A percentile compares a stretch with the other conserved stretches of the same genome.
Conservation (phyloP, 2,888 invertebrate species). For the Mythimna lalbum region DNA sequence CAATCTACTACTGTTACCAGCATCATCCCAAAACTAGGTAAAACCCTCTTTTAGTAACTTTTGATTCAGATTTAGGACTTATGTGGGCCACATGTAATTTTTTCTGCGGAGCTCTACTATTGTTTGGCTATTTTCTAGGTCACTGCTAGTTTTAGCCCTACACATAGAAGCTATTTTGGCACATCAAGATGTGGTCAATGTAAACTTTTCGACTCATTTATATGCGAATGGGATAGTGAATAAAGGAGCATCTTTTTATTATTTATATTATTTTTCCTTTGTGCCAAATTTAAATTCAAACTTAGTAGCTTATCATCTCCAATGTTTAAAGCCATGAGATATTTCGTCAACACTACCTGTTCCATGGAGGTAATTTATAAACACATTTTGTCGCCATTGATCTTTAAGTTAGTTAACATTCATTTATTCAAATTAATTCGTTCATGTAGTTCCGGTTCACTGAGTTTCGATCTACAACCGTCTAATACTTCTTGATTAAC, state of each 20-base stretch:
- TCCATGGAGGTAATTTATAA: slow-evolving; percentile 20
- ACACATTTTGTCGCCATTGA: slow-evolving; percentile 34
- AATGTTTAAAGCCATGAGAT: background rate
- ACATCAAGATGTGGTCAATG: too few species aligned
- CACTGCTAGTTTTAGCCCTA: too few species aligned
- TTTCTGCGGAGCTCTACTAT: background rate
- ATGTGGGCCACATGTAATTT: background rate
- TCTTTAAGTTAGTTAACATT: slow-evolving; percentile 34
- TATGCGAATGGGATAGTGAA: too few species aligned
- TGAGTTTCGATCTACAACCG: slow-evolving; percentile 12
- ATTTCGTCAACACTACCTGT: background rate
- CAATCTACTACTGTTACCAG: background rate
- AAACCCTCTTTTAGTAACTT: background rate
- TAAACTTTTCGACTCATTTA: too few species aligned
- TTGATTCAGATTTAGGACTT: too few species aligned
- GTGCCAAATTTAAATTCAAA: too few species aligned
- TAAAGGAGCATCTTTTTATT: too few species aligned
- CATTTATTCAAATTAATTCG: slow-evolving; percentile 45
- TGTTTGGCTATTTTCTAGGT: too few species aligned
- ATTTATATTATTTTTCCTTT: too few species aligned
- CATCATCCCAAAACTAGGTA: background rate
- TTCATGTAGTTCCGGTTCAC: slow-evolving; percentile 36
- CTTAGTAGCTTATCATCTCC: background rate
- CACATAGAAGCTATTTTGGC: background rate
- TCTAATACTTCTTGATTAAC: slow-evolving; percentile 1